These are phyloP conservation scores for Willowsia nigromaculata DNA, from an alignment of 2,888 invertebrate genomes.

Conservation along the genomic window DNA sequence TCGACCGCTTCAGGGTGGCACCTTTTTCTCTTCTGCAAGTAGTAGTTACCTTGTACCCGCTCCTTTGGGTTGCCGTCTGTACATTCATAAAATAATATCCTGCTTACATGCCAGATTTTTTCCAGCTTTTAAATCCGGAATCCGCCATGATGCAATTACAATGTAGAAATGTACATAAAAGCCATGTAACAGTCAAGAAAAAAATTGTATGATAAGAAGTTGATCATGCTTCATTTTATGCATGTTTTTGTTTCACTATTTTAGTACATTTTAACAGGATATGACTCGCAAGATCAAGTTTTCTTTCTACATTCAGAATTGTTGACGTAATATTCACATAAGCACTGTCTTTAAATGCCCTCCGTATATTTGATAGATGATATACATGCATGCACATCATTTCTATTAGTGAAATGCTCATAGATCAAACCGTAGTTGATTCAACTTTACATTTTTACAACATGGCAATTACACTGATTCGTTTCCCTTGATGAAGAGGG, in stretches of 20 bases:
- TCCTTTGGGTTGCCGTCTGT: background rate
- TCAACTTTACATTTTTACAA: conserved; percentile 61
- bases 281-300: conserved; percentile 8
- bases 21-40: conserved; percentile 23
- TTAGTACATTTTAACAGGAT: conserved; percentile 15
- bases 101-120: conserved; percentile 26
- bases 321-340: background rate
- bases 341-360: background rate
- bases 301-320: background rate
- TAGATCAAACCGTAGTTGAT: conserved; percentile 60
- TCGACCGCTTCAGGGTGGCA: conserved; percentile 69
- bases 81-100: conserved; percentile 14
- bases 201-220: background rate
- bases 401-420: background rate
- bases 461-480: conserved; percentile 66
- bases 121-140: conserved; percentile 58
- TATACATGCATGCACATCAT: too few species aligned
- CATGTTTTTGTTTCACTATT: conserved; percentile 3
- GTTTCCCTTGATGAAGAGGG: conserved; percentile 10
- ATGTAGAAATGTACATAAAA: background rate
- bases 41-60: too few species aligned
- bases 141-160: background rate
- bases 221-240: background rate
- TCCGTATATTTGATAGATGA: too few species aligned
- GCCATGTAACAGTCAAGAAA: background rate